Conservation (phyloP, 2,113 vertebrate species). For the Laticauda colubrina region DNA sequence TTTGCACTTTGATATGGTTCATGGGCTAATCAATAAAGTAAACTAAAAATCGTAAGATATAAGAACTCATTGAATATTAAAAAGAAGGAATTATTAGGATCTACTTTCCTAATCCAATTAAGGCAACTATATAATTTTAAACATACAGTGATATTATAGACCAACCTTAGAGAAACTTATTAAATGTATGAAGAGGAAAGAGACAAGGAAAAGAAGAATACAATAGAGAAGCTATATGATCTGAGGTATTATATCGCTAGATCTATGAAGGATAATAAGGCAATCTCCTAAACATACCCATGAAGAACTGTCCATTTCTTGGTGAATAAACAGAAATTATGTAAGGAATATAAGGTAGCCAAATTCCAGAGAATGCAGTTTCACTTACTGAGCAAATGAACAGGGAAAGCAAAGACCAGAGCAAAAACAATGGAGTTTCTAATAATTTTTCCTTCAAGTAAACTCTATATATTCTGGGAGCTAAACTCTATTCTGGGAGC, state of each 20-base stretch:
- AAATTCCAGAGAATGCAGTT: not conserved
- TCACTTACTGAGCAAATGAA: not conserved
- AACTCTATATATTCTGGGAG: not conserved
- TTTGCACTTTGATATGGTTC: too few species aligned
- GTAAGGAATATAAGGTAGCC: not conserved
- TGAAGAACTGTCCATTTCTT: too few species aligned
- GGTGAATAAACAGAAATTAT: not conserved
- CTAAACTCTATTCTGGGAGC: not conserved
- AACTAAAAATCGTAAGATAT: not conserved
- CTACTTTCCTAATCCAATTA: not conserved
- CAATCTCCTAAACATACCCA: not conserved
- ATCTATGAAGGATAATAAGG: not conserved
- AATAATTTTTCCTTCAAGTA: not conserved
- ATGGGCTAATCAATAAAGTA: too few species aligned
- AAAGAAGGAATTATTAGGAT: slow-evolving; percentile 8
- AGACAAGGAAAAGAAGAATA: not conserved
- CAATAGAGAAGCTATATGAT: not conserved
- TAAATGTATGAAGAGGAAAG: not conserved
- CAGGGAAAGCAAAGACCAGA: not conserved
- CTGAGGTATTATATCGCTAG: not conserved
- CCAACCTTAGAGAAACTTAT: not conserved
- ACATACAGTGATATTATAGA: not conserved
- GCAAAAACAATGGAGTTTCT: not conserved
- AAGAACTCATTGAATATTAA: not conserved
- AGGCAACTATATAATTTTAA: not conserved